Percentiles rank a stretch among this genome's conserved stretches.
phyloP scores from a whole-genome alignment of 2,113 vertebrate genomes.

The Larimichthys polyactis region DNA sequence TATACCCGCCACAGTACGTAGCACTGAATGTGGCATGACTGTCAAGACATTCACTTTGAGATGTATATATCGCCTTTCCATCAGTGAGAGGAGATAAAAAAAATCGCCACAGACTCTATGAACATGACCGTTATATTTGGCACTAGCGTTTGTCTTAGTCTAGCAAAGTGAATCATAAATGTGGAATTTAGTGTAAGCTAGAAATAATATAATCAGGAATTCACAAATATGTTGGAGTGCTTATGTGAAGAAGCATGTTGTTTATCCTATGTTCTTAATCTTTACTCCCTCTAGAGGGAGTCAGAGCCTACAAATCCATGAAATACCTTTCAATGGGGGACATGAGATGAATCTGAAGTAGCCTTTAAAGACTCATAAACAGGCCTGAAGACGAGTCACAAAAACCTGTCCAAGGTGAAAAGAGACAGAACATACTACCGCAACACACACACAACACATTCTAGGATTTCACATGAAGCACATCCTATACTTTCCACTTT shows the following conservation, averaged over 20 bases:
- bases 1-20: not conserved
- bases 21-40: not conserved
- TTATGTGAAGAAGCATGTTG: not conserved
- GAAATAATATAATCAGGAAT: not conserved
- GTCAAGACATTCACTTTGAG: not conserved
- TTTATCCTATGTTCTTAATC: constrained; percentile 17
- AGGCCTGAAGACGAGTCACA: constrained; percentile 5
- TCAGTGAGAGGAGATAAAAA: not conserved
- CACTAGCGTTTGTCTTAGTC: not conserved
- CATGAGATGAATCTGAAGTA: constrained; percentile 29
- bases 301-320: constrained; percentile 56
- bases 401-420: constrained; percentile 17
- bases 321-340: constrained; percentile 1
- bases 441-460: constrained; percentile 6
- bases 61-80: not conserved
- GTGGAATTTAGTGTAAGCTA: not conserved
- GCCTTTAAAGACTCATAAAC: not conserved
- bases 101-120: not conserved
- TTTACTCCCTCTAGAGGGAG: constrained; percentile 73
- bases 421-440: not conserved
- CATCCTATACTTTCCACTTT: constrained; percentile 17
- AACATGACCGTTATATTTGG: not conserved
- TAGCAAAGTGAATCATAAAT: not conserved
- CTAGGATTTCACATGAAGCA: constrained; percentile 22
- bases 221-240: not conserved